A percentile compares a stretch with the other conserved stretches of the same genome.
phyloP scores from a whole-genome alignment of 1,140 invertebrate genomes.

The Lanistes nyassanus region DNA sequence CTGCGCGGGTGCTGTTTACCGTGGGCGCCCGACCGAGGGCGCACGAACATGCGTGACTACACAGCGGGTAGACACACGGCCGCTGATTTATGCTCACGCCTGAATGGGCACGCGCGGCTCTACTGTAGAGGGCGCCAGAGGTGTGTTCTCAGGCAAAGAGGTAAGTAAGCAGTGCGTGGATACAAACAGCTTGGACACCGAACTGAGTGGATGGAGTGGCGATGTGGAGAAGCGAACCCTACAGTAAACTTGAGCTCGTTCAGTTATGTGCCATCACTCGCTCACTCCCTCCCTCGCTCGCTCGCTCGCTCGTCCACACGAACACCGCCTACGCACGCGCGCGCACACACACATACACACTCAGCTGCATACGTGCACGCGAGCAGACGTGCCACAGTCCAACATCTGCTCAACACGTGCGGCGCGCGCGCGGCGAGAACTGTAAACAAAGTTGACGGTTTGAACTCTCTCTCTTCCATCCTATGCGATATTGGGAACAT shows the following conservation, averaged over 20 bases:
- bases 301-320: neutral
- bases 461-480: constrained; percentile 1
- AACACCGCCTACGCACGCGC: constrained; percentile 2
- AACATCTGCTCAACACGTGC: constrained; percentile 6
- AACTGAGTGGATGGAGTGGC: neutral
- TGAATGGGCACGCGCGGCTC: neutral
- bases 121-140: neutral
- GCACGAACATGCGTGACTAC: constrained; percentile 8
- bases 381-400: neutral
- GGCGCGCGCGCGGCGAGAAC: constrained; percentile 6
- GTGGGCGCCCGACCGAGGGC: constrained; percentile 4
- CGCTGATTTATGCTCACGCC: constrained; percentile 12
- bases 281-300: neutral
- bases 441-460: neutral
- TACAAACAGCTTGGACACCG: neutral
- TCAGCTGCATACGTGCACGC: constrained; percentile 1
- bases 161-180: neutral
- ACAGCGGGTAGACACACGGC: neutral
- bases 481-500: neutral
- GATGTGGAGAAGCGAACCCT: neutral
- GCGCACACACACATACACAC: neutral
- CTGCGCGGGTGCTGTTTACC: constrained; percentile 8
- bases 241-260: neutral
- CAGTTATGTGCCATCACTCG: neutral
- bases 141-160: neutral